Evolutionary conservation across 2,888 invertebrate genomes (phyloP), one percentile per base, ranked within the genome.

Genomic region (Athalia cordata): DNA sequence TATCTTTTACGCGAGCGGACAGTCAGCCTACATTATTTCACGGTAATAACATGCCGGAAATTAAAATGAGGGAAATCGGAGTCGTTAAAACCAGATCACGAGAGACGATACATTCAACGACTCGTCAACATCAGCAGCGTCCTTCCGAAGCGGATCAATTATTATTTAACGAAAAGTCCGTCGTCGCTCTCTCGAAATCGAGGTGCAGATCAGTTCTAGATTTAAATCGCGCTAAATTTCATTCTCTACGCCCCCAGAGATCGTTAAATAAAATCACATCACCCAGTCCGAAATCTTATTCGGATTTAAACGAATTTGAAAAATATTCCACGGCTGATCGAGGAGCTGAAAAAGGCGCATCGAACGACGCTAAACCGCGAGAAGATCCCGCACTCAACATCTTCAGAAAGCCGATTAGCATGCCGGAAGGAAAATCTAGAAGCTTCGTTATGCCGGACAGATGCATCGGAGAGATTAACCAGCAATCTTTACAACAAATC

Each of bases 391-490:
- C 29, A 29, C 43, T 11, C 45, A 75, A 49, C 50, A 61, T 62
- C 62, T 43, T 64, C 62, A 62, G 64, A 75, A 75, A 62, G 62
- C 50, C 62, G 62, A 52, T 62, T 57, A 83, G 83, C 80, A 84
- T 86, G 82, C 80, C 86, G 77, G 88, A 87, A 67, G 87, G 84
- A 70, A 87, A 87, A 79, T 87, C 87, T 49, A 88, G 87, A 83
- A 88, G 87, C 85, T 88, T 88, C 80, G 83, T 87, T 49, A 82
- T 88, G 77, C 87, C 88, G 77, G 86, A 87, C 82, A 86, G 84
- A 81, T 81, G n/a, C 49, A 45, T 5, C 57, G 59, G n/a, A 47
- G 72, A 75, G n/a, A 75, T 55, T 64, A 50, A 75, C 9, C 72
- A 61, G 52, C 59, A 72, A 29, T 59, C 59, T 61, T 13, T 59